phyloP scores from a whole-genome alignment of 1,140 invertebrate species.

The Parasteatoda tepidariorum region DNA sequence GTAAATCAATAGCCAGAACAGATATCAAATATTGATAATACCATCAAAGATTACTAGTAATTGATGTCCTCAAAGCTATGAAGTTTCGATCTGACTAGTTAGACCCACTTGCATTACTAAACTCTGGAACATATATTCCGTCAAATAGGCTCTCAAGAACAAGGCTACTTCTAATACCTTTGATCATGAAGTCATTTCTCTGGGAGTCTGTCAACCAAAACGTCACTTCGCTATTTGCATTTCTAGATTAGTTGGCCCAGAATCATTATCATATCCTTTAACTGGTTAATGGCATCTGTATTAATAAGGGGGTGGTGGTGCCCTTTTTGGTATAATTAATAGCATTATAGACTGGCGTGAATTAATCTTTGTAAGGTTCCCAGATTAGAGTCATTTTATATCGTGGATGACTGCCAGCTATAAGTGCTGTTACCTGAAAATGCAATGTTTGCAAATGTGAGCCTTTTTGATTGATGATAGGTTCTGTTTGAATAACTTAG shows the following conservation, averaged over 20 bases:
- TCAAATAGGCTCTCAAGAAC: too few species aligned
- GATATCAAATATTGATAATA: too few species aligned
- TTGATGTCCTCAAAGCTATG: too few species aligned
- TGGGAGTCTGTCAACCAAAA: neutral
- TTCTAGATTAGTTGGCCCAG: constrained; percentile 30
- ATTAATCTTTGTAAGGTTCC: constrained; percentile 18
- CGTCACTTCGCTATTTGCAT: constrained; percentile 35
- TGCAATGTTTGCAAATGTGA: neutral
- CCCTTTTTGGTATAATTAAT: constrained; percentile 25
- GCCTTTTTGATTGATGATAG: neutral
- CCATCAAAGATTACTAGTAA: too few species aligned
- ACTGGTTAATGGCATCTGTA: constrained; percentile 11
- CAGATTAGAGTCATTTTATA: constrained; percentile 5
- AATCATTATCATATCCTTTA: constrained; percentile 45
- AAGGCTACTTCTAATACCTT: constrained; percentile 10
- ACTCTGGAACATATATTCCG: too few species aligned
- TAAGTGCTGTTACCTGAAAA: neutral
- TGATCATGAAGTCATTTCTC: constrained; percentile 30
- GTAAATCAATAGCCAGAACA: too few species aligned
- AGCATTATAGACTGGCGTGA: constrained; percentile 24
- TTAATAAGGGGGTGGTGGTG: constrained; percentile 26
- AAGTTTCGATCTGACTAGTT: too few species aligned
- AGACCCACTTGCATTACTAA: too few species aligned
- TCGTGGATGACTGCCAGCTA: neutral
- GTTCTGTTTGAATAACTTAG: too few species aligned